phyloP scores from a whole-genome alignment of 2,113 vertebrate species.

The Ailuropoda melanoleuca region DNA sequence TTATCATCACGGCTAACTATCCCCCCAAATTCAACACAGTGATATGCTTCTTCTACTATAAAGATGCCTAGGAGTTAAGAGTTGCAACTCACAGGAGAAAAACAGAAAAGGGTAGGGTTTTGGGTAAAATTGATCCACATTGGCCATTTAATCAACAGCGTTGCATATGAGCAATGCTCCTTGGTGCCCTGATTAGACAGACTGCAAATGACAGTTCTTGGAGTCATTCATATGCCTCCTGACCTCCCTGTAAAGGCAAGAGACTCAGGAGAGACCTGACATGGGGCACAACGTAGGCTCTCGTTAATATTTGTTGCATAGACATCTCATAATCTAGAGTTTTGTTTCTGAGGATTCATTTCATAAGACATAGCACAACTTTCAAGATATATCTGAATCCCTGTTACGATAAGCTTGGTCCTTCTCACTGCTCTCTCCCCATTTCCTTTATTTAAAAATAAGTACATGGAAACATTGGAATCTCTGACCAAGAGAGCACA shows the following conservation, averaged over 20 bases:
- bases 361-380: not conserved
- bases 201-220: accelerated
- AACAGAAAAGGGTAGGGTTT: not conserved
- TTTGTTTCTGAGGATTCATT: not conserved
- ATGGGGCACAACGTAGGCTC: no score
- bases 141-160: not conserved
- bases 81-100: not conserved
- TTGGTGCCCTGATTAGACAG: not conserved
- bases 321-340: accelerated
- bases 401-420: no score
- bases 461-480: not conserved
- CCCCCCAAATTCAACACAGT: not conserved
- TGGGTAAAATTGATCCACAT: accelerated
- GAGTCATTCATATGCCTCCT: not conserved
- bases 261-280: no score
- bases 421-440: not conserved
- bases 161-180: not conserved
- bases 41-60: not conserved
- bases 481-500: not conserved
- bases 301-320: accelerated
- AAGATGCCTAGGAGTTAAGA: not conserved
- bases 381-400: not conserved
- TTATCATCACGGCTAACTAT: not conserved
- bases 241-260: not conserved
- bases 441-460: constrained; percentile 13